These are phyloP conservation scores for Microctonus aethiopoides DNA, from an alignment of 2,888 invertebrate genomes.

Conservation along the genomic window DNA sequence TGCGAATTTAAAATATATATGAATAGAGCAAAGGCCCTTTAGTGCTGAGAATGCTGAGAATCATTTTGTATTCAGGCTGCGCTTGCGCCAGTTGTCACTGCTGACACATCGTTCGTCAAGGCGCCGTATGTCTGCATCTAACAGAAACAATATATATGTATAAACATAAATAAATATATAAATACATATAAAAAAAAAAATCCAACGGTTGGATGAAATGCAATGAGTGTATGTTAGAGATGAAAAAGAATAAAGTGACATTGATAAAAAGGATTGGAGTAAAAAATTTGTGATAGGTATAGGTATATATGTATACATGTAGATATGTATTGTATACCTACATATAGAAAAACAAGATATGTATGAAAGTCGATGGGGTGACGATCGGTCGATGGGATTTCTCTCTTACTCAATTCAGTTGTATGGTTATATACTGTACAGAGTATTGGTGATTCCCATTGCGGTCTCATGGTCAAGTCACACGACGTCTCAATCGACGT, in stretches of 20 bases:
- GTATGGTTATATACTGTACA: neutral
- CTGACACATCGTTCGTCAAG: slow-evolving; percentile 67
- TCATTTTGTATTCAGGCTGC: slow-evolving; percentile 66
- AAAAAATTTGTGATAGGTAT: neutral
- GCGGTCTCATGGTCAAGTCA: neutral
- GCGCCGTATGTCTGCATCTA: neutral
- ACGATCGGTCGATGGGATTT: neutral
- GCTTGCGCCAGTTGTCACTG: slow-evolving; percentile 67
- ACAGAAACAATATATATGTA: neutral
- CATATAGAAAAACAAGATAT: no score
- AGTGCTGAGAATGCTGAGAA: slow-evolving; percentile 42
- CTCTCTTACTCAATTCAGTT: neutral
- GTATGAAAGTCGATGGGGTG: neutral
- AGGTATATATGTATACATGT: no score
- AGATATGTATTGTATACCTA: neutral
- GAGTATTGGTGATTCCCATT: neutral
- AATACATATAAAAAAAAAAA: no score
- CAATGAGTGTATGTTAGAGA: neutral
- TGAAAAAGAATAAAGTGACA: slow-evolving; percentile 34
- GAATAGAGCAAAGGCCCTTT: neutral
- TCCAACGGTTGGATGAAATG: slow-evolving; percentile 24
- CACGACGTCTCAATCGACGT: slow-evolving; percentile 55
- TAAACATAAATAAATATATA: neutral
- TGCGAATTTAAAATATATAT: neutral
- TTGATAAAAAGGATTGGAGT: slow-evolving; percentile 44